phyloP scores from a whole-genome alignment of 1,140 invertebrate species.

The Delia radicum region DNA sequence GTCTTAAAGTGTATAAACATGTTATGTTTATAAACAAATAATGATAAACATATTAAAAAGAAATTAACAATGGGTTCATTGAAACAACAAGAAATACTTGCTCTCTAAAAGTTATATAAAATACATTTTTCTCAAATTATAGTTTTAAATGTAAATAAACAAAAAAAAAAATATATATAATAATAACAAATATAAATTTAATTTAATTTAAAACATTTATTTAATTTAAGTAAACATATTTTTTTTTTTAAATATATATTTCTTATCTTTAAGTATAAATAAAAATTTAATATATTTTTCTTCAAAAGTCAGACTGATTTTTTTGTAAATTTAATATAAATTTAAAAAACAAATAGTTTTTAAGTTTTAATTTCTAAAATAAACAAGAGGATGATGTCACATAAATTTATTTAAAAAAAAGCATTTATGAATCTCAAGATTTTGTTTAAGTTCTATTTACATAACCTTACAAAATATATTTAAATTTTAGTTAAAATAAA shows the following conservation, averaged over 20 bases:
- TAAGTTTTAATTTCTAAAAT: neutral
- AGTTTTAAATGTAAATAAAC: neutral
- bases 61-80: too few species aligned
- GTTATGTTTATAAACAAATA: too few species aligned
- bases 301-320: neutral
- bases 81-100: too few species aligned
- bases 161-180: neutral
- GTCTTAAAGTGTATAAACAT: too few species aligned
- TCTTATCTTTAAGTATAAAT: neutral
- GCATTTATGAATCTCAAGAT: too few species aligned
- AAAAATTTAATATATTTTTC: neutral
- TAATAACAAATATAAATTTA: neutral
- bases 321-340: neutral
- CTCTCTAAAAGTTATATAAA: too few species aligned
- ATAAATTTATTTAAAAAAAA: neutral
- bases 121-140: too few species aligned
- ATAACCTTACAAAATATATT: neutral
- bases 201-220: neutral
- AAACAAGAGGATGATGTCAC: neutral
- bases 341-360: neutral
- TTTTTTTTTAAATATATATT: neutral
- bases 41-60: too few species aligned
- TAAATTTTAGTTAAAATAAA: neutral
- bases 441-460: too few species aligned
- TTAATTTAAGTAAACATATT: neutral